phyloP scores from a whole-genome alignment of 2,797 vertebrate genomes.

The Micropoecilia bifurca region DNA sequence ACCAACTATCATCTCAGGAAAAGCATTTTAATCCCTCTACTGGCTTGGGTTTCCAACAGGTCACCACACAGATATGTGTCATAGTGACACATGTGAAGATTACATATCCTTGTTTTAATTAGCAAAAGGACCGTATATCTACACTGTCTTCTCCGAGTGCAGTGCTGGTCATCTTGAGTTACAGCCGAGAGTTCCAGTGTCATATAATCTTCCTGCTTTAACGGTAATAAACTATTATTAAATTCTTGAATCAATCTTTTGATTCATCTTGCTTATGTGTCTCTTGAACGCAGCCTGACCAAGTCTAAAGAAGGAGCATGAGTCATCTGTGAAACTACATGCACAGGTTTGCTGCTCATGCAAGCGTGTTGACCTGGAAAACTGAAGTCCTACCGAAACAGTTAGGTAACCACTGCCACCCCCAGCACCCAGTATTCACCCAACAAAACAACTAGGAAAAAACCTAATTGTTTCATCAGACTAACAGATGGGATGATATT shows the following conservation, averaged over 20 bases:
- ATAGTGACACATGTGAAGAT: slow-evolving; percentile 77
- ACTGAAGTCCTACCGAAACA: slow-evolving; percentile 18
- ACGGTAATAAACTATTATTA: slow-evolving; percentile 71
- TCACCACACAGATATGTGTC: slow-evolving; percentile 79
- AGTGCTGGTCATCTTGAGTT: slow-evolving; percentile 58
- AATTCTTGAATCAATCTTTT: slow-evolving; percentile 65
- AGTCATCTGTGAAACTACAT: slow-evolving; percentile 58
- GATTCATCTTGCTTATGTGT: slow-evolving; percentile 60
- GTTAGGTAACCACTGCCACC: slow-evolving; percentile 2
- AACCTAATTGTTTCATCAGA: too few species aligned
- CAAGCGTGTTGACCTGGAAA: slow-evolving; percentile 22
- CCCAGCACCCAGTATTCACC: background rate
- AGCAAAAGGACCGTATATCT: slow-evolving; percentile 69
- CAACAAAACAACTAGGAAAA: slow-evolving; percentile 2
- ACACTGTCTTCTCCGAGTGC: slow-evolving; percentile 49
- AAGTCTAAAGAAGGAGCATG: slow-evolving; percentile 58
- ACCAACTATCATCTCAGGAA: slow-evolving; percentile 72
- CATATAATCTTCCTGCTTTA: slow-evolving; percentile 60
- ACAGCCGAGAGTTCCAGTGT: slow-evolving; percentile 61
- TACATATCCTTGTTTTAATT: slow-evolving; percentile 82
- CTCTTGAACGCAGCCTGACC: slow-evolving; percentile 7
- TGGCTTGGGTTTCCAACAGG: slow-evolving; percentile 78
- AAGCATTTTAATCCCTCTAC: slow-evolving; percentile 80
- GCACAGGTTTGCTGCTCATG: slow-evolving; percentile 26
- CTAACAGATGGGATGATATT: slow-evolving; percentile 63